Base-by-base conservation (phyloP, 2,888 invertebrate species). In the Coleophora flavipennella region DNA sequence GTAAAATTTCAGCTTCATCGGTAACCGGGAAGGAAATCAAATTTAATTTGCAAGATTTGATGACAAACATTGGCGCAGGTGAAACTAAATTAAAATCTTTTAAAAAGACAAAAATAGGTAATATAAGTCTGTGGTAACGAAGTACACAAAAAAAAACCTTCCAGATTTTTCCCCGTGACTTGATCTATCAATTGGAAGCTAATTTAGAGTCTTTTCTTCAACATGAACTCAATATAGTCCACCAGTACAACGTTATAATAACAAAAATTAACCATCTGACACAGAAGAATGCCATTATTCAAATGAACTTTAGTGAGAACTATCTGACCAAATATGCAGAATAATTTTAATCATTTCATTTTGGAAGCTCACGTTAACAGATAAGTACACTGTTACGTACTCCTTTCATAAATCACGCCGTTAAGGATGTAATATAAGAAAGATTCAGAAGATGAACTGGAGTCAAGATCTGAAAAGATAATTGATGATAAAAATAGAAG, bases 331-430 rank as follows among this genome's bases (percentile, higher is more conserved):
- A 41, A 41, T 42, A 36, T 36, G 27, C 31, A 33, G 27, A 29
- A 38, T 38, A 42, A 33, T 26, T 42, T 38, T 38, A 38, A 38
- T 38, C 35, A 9, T 42, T 38, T 31, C 42, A 42, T 35, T 42
- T 42, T 42, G 42, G 38, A 34, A 38, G 42, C 4, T 38, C 38
- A 27, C 32, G 32, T 31, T 35, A 34, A 13, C 49, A 49, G 42
- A 41, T 50, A 38, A 43, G 43, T 38, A 41, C 48, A 40, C 50
- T 44, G 46, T 42, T 27, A 49, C 49, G 40, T 48, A 50, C 32
- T 20, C n/a, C 31, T 33, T 11, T 43, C 33, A 48, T 49, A 33
- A 39, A 39, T 42, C 45, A 39, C 40, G 51, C 47, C 26, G 31
- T 38, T 35, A 46, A 50, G 41, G 44, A 46, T 42, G 36, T 43